phyloP scores from a whole-genome alignment of 1,140 invertebrate genomes.

The Drosophila mojavensis region DNA sequence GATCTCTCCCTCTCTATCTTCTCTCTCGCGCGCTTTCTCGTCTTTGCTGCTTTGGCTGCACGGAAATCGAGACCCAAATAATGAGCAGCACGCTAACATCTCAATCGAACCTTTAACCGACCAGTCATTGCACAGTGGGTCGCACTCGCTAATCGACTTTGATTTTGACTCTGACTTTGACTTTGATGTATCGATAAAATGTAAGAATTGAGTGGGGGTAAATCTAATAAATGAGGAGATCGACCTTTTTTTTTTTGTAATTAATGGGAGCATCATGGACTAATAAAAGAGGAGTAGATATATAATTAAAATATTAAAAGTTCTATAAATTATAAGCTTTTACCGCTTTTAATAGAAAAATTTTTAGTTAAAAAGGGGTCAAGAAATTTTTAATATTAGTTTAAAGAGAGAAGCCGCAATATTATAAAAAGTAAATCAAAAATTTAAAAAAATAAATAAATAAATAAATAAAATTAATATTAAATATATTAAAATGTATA shows the following conservation, averaged over 20 bases:
- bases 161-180: neutral
- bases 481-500: too few species aligned
- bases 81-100: constrained; percentile 74
- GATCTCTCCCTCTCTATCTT: neutral
- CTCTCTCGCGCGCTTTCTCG: constrained; percentile 14
- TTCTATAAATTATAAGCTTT: too few species aligned
- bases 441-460: too few species aligned
- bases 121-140: constrained; percentile 66
- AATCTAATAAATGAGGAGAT: neutral
- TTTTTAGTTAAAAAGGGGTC: too few species aligned
- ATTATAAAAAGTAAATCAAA: too few species aligned
- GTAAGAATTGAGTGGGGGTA: neutral
- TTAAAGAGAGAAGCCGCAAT: too few species aligned
- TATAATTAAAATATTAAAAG: too few species aligned
- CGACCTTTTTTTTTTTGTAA: neutral
- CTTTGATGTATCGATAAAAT: neutral
- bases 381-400: too few species aligned
- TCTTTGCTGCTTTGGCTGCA: constrained; percentile 35
- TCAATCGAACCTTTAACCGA: constrained; percentile 68
- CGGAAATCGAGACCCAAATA: constrained; percentile 72
- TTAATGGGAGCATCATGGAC: neutral
- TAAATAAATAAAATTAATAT: too few species aligned
- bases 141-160: neutral
- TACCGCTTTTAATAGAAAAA: too few species aligned
- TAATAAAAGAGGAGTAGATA: too few species aligned